phyloP scores from a whole-genome alignment of 1,140 invertebrate genomes.

The Drosophila jambulina region DNA sequence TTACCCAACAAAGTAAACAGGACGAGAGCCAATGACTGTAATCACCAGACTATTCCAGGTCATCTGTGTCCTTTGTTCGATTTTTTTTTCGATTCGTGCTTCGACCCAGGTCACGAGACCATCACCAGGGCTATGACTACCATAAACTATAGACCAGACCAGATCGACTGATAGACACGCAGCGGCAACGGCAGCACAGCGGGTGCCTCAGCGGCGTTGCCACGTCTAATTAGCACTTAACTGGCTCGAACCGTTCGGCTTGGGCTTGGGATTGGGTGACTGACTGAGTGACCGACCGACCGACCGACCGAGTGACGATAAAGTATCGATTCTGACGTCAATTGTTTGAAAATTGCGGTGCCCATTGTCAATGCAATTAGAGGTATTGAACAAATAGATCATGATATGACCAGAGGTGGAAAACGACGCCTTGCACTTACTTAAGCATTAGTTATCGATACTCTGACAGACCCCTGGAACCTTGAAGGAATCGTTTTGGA shows the following conservation, averaged over 20 bases:
- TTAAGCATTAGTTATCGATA: constrained; percentile 55
- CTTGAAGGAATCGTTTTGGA: constrained; percentile 38
- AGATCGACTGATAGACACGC: constrained; percentile 75
- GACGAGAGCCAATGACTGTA: background rate
- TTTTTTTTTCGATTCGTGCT: background rate
- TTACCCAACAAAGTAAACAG: constrained; percentile 5
- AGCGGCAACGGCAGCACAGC: constrained; percentile 25
- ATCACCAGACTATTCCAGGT: constrained; percentile 7
- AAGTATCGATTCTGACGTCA: constrained; percentile 60
- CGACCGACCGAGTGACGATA: constrained; percentile 7
- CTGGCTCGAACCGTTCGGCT: constrained; percentile 33
- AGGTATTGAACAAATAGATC: constrained; percentile 21
- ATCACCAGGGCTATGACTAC: constrained; percentile 34
- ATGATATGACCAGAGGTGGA: constrained; percentile 39
- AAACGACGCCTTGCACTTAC: constrained; percentile 25
- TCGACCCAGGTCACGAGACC: constrained; percentile 31
- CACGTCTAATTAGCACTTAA: constrained; percentile 72
- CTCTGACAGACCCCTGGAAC: constrained; percentile 5
- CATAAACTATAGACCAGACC: constrained; percentile 25
- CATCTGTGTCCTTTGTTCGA: constrained; percentile 4
- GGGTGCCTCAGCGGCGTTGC: constrained; percentile 33
- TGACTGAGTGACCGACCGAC: constrained; percentile 19
- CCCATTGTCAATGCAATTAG: constrained; percentile 67
- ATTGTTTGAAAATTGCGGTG: constrained; percentile 53
- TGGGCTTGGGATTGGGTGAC: constrained; percentile 20